Evolutionary conservation across 2,888 invertebrate genomes (phyloP), one percentile per base, ranked within the genome.

Genomic region (Orthosia cruda): DNA sequence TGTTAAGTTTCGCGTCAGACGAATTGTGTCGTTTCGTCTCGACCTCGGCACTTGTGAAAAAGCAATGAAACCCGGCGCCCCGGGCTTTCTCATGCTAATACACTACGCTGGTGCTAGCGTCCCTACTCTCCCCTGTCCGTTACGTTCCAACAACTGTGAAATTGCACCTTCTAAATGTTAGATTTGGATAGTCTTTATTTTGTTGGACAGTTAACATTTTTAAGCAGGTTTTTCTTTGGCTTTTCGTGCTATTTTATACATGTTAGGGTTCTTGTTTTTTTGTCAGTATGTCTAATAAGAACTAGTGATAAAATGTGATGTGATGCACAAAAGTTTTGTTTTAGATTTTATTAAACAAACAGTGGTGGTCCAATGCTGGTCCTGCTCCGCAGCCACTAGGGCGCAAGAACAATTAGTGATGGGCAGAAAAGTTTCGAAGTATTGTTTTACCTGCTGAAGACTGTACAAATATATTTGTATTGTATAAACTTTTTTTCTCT

Each of bases 61-160:
- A 90, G 88, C 88, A 89, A 88, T 88, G 88, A 83, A 83, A 85
- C 86, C 81, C 81, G 82, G 78, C 75, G 83, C 86, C 78, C 71
- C 69, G 78, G 81, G 86, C 89, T 92, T 92, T 93, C 88, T 91
- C 88, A 93, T 93, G 92, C 89, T 93, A 92, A 93, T 93, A 90
- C 87, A 84, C 76, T 87, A 80, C 80, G 63, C 63, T 76, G 65
- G 79, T 75, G 65, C 81, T 72, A 62, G 71, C 74, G 40, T 65
- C 69, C 69, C 80, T 72, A 74, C 84, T 81, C 85, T 81, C 82
- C 83, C 72, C 88, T 89, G 91, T 91, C 91, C 91, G 90, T 93
- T 90, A 91, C 90, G 87, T 91, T 89, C 91, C 91, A 92, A 90
- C 92, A 90, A 91, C 94, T 94, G 94, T 94, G 93, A 94, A 94